Percentiles rank a stretch among this genome's conserved stretches.
Conservation (phyloP, 35 echinoderm and acorn worm genomes). For the Amphiura filiformis region DNA sequence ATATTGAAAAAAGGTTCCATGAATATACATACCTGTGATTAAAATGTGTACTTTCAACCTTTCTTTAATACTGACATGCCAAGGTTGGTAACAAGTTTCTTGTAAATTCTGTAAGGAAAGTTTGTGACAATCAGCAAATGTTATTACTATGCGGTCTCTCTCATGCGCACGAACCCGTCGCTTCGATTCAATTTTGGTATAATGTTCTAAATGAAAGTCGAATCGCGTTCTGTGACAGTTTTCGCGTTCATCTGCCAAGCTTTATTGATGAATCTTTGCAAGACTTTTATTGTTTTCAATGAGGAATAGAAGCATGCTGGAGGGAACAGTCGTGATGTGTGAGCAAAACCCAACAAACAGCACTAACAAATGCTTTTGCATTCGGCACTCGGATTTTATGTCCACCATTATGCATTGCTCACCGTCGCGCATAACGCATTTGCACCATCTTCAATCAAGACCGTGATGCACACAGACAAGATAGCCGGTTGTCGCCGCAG, state of each 20-base stretch:
- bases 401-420: neutral
- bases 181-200: neutral
- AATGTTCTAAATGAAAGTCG: constrained; percentile 12
- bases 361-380: constrained; percentile 6
- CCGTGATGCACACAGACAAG: constrained; percentile 10
- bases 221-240: constrained; percentile 13
- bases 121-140: neutral
- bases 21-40: too few relatives aligned
- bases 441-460: constrained; percentile 8
- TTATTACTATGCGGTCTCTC: neutral
- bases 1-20: too few relatives aligned
- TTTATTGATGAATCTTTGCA: constrained; percentile 13
- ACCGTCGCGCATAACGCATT: neutral
- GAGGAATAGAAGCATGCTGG: neutral
- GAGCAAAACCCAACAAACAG: constrained; percentile 6
- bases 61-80: neutral
- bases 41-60: too few relatives aligned
- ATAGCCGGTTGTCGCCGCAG: neutral
- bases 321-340: constrained; percentile 9
- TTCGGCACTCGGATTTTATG: neutral
- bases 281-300: neutral
- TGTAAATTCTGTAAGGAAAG: neutral
- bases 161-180: constrained; percentile 8
- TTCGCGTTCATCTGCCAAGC: constrained; percentile 13
- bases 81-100: neutral